Conservation (phyloP, 1,140 invertebrate genomes). For the Drosophila orena region DNA sequence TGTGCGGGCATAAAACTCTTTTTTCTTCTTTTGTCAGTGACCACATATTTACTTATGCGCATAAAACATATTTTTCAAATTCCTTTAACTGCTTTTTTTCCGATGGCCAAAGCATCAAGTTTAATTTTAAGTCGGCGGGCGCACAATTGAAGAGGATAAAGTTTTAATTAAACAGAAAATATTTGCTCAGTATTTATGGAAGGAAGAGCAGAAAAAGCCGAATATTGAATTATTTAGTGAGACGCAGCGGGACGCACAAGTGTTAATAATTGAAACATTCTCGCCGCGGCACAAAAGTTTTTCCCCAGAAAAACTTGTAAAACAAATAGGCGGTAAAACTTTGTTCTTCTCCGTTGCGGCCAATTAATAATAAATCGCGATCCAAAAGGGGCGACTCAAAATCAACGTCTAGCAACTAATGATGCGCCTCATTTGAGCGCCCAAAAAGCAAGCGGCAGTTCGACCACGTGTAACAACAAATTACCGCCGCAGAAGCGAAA, state of each 20-base stretch:
- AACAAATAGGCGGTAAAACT: slow-evolving; percentile 70
- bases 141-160: slow-evolving; percentile 57
- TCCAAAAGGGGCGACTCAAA: slow-evolving; percentile 23
- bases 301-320: slow-evolving; percentile 37
- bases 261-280: slow-evolving; percentile 78
- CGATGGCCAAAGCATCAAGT: slow-evolving; percentile 3
- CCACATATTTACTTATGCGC: slow-evolving; percentile 5
- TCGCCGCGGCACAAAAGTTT: slow-evolving; percentile 12
- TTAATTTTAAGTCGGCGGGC: not conserved
- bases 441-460: slow-evolving; percentile 20
- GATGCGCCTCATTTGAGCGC: slow-evolving; percentile 68
- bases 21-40: not conserved
- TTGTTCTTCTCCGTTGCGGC: slow-evolving; percentile 35
- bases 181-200: slow-evolving; percentile 71
- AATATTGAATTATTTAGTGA: slow-evolving; percentile 72
- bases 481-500: slow-evolving; percentile 63
- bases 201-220: slow-evolving; percentile 41
- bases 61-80: slow-evolving; percentile 1
- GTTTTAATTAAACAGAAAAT: slow-evolving; percentile 75
- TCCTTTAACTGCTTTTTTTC: not conserved
- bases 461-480: slow-evolving; percentile 76
- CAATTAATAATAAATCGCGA: slow-evolving; percentile 79
- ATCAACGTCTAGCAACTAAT: slow-evolving; percentile 67
- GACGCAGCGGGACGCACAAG: slow-evolving; percentile 56
- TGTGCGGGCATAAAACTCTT: not conserved